Evolutionary conservation across 2,888 invertebrate genomes (phyloP).

Genomic region (Eristalinus sepulchralis): DNA sequence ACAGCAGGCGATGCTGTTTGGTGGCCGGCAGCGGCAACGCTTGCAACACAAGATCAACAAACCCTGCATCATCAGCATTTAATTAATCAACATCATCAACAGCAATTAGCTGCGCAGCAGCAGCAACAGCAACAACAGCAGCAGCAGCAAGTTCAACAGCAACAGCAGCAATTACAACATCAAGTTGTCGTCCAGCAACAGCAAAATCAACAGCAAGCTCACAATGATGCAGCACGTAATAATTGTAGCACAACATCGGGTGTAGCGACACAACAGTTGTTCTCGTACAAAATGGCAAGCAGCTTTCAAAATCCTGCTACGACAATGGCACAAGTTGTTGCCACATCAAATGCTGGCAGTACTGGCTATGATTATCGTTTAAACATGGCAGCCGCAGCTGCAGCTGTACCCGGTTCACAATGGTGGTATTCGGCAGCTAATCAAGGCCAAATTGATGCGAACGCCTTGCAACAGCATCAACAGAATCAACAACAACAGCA

Average conservation of each 20-base stretch:
- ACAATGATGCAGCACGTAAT: conserved; percentile 82
- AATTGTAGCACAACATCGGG: conserved; percentile 83
- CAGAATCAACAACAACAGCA: conserved; percentile 82
- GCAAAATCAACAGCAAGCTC: conserved; percentile 82
- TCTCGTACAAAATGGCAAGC: conserved; percentile 93
- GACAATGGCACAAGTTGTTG: conserved; percentile 85
- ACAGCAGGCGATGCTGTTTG: conserved; percentile 82
- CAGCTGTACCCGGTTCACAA: conserved; percentile 85
- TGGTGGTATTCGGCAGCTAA: conserved; percentile 88
- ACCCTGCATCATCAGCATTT: conserved; percentile 81
- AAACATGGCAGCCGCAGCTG: conserved; percentile 82
- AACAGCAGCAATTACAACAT: conserved; percentile 81
- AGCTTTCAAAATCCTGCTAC: conserved; percentile 89
- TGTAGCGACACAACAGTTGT: conserved; percentile 87
- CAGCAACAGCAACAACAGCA: conserved; percentile 82
- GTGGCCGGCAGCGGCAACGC: conserved; percentile 82
- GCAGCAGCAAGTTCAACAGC: conserved; percentile 77
- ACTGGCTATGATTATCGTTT: conserved; percentile 89
- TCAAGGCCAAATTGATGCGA: conserved; percentile 82
- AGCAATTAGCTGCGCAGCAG: conserved; percentile 82
- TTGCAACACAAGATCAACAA: conserved; percentile 82
- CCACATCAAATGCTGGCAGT: conserved; percentile 83
- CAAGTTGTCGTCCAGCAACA: conserved; percentile 81
- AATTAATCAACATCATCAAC: conserved; percentile 83
- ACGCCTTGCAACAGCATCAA: conserved; percentile 83